Evolutionary conservation across 1,140 invertebrate species (phyloP).

Genomic region (Cydia fagiglandana): DNA sequence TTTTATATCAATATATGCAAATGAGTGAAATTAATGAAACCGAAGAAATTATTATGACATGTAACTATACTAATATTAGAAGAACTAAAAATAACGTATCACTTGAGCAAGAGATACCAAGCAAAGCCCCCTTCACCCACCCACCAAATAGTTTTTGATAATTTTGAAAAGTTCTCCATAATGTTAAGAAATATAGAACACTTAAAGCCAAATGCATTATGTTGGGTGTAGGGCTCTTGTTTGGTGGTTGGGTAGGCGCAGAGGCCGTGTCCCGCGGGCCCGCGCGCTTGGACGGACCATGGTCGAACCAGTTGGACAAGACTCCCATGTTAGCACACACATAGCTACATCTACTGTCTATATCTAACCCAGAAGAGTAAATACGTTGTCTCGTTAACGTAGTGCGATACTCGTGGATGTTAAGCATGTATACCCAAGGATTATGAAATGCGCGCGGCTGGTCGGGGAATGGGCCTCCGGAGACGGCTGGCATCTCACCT

Average conservation of each 20-base stretch:
- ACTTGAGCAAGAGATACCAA: conserved; percentile 76
- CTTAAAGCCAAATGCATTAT: conserved; percentile 48
- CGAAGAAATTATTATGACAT: conserved; percentile 2
- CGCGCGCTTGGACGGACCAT: conserved; percentile 58
- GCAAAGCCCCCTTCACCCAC: conserved; percentile 80
- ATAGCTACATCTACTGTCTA: conserved; percentile 40
- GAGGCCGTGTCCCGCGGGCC: conserved; percentile 71
- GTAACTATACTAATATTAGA: conserved; percentile 24
- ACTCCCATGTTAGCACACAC: conserved; percentile 55
- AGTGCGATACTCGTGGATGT: conserved; percentile 16
- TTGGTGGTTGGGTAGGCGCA: conserved; percentile 78
- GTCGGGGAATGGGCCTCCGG: conserved; percentile 71
- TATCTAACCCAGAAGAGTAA: conserved; percentile 34
- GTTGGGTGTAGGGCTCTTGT: conserved; percentile 78
- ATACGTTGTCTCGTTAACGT: conserved; percentile 51
- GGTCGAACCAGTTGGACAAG: conserved; percentile 42
- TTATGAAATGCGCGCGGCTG: conserved; percentile 62
- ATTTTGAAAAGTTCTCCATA: conserved; percentile 49
- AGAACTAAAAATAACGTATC: conserved; percentile 35
- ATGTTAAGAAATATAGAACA: conserved; percentile 35
- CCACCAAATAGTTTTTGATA: conserved; percentile 72
- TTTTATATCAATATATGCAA: neutral
- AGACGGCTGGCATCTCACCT: conserved; percentile 80
- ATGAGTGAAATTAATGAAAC: conserved; percentile 4
- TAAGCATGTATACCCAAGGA: conserved; percentile 33